A percentile compares a stretch with the other conserved stretches of the same genome.
These are phyloP conservation scores for Yponomeuta plumbellus DNA, from an alignment of 2,888 invertebrate species.

Conservation along the genomic window DNA sequence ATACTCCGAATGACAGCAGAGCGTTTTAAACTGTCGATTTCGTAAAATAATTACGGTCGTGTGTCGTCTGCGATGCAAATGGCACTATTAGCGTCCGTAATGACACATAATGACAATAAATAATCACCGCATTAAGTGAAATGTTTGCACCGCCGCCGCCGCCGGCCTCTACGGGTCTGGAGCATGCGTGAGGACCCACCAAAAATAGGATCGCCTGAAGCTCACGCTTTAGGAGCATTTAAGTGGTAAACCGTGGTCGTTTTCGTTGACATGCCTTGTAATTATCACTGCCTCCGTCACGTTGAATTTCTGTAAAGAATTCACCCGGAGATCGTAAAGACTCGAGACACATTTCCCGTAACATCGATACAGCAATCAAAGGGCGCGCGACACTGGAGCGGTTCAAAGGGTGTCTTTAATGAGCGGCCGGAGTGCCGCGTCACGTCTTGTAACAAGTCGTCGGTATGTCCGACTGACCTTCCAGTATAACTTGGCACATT, in stretches of 20 bases:
- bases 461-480: slow-evolving; percentile 19
- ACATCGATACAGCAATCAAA: slow-evolving; percentile 16
- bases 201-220: slow-evolving; percentile 37
- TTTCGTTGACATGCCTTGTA: slow-evolving; percentile 38
- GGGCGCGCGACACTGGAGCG: slow-evolving; percentile 12
- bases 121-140: slow-evolving; percentile 56
- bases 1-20: slow-evolving; percentile 49
- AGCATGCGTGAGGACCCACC: slow-evolving; percentile 14
- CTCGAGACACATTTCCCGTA: slow-evolving; percentile 13
- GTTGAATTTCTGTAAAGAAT: slow-evolving; percentile 2
- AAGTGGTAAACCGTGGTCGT: slow-evolving; percentile 37
- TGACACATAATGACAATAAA: slow-evolving; percentile 65
- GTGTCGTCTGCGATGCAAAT: slow-evolving; percentile 43
- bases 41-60: slow-evolving; percentile 52
- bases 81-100: slow-evolving; percentile 62
- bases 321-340: slow-evolving; percentile 10
- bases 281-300: slow-evolving; percentile 16
- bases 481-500: slow-evolving; percentile 7
- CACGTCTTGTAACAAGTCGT: slow-evolving; percentile 61
- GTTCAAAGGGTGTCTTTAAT: slow-evolving; percentile 46
- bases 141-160: slow-evolving; percentile 26
- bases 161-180: slow-evolving; percentile 19
- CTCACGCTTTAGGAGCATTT: slow-evolving; percentile 41
- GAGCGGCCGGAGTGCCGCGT: slow-evolving; percentile 54
- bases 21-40: slow-evolving; percentile 44